These are phyloP conservation scores for Pelobates fuscus DNA, from an alignment of 2,113 vertebrate genomes.

Conservation along the genomic window DNA sequence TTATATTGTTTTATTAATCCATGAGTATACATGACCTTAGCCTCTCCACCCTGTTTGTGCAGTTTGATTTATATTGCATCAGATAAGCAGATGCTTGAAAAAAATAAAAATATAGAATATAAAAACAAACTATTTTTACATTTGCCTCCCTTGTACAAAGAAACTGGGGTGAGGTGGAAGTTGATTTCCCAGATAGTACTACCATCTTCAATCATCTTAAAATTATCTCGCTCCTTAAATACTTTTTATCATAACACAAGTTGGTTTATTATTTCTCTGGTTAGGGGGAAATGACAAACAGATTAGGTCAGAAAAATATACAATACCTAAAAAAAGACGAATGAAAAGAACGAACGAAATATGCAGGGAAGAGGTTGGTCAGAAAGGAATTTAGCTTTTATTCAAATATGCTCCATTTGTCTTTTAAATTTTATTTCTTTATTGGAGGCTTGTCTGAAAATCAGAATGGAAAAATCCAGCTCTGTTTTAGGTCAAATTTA, in stretches of 20 bases:
- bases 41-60: background rate
- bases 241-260: background rate
- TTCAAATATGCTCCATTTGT: too few relatives aligned
- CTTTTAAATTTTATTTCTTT: too few relatives aligned
- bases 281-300: too few relatives aligned
- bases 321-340: too few relatives aligned
- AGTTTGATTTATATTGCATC: background rate
- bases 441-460: too few relatives aligned
- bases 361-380: too few relatives aligned
- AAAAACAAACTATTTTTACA: conserved; percentile 21
- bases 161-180: conserved; percentile 19
- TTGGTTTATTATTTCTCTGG: background rate
- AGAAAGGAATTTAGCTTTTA: too few relatives aligned
- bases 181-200: background rate
- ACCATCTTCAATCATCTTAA: conserved; percentile 13
- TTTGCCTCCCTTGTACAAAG: background rate
- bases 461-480: too few relatives aligned
- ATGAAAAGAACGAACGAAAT: too few relatives aligned
- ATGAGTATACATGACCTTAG: background rate
- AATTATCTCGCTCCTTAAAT: background rate
- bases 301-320: too few relatives aligned
- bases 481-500: too few relatives aligned
- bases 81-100: conserved; percentile 14
- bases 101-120: background rate
- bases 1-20: too few relatives aligned